Evolutionary conservation across 1,140 invertebrate species (phyloP), one percentile per base, ranked within the genome.

Genomic region (Muscidifurax raptorellus): DNA sequence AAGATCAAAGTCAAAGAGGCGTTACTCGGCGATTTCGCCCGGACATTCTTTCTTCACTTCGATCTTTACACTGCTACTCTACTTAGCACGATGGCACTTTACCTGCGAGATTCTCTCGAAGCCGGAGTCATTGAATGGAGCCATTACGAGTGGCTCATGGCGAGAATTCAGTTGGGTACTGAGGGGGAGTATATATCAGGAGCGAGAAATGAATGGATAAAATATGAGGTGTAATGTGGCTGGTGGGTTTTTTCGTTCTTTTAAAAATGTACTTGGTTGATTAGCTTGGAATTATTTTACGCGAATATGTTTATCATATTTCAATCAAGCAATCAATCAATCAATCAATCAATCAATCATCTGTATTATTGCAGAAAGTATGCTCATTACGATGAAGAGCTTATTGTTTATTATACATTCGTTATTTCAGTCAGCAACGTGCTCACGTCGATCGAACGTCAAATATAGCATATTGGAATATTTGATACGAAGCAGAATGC

Each of bases 31-130:
- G 72, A 82, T 82, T 64, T 76, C 72, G 59, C 47, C n/a, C 47
- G 80, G 52, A 44, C 69, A 75, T 82, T 75, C 18, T 75, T 52
- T 64, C 25, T 74, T n/a, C 12, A 52, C 10, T 44, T 36, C 40
- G 25, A 71, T 47, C 79, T 71, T 22, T 36, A 74, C 52, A 74
- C 15, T 27, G 22, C 36, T 44, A 30, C 27, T 30, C 52, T 75
- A 36, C 27, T 71, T 75, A 30, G 13, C 71, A 6, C 52, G 52
- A 59, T 74, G 71, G 80, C 72, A 75, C 80, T 82, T 82, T 82
- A 59, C 22, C 22, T 22, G 47, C 52, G 40, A 75, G 15, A 82
- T 82, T 82, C 71, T 74, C 75, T 82, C 64, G 27, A 64, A 40
- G 28, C n/a, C 40, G 9, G 47, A 76, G 80, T n/a, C 71, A 75